Percentiles rank a stretch among this genome's conserved stretches.
phyloP scores from a whole-genome alignment of 2,888 invertebrate species.

The Epistrophe eligans region DNA sequence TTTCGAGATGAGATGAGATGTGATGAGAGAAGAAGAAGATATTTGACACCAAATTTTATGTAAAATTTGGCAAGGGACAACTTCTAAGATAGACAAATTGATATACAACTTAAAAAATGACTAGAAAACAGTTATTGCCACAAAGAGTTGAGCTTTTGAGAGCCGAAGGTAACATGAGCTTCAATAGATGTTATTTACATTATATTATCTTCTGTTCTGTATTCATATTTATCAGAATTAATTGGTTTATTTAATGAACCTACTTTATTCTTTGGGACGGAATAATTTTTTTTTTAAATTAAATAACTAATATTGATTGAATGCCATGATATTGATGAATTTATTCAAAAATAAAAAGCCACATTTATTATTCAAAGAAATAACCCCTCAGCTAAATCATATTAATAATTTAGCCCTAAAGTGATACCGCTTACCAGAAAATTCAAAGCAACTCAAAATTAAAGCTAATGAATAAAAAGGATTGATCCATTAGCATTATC shows the following conservation, averaged over 20 bases:
- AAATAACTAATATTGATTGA: too few relatives aligned
- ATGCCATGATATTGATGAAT: too few relatives aligned
- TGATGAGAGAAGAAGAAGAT: neutral
- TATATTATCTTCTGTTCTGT: neutral
- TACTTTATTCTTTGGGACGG: too few relatives aligned
- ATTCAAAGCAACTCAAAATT: too few relatives aligned
- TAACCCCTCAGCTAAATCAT: too few relatives aligned
- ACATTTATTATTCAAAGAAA: too few relatives aligned
- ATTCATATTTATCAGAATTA: neutral
- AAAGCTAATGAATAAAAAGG: too few relatives aligned
- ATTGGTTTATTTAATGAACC: neutral
- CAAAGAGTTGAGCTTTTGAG: neutral
- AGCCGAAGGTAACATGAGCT: neutral
- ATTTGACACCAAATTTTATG: neutral
- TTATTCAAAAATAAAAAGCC: too few relatives aligned
- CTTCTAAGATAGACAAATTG: neutral
- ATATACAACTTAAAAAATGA: neutral
- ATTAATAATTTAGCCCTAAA: too few relatives aligned
- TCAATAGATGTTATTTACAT: neutral
- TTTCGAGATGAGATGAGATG: neutral
- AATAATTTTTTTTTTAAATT: too few relatives aligned
- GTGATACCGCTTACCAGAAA: too few relatives aligned
- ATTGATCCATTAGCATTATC: too few relatives aligned
- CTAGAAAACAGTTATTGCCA: neutral
- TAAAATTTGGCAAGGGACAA: neutral